Percentiles rank a stretch among this genome's conserved stretches.
Conservation (phyloP, 2,113 vertebrate genomes). For the Orientallactaga bullata region DNA sequence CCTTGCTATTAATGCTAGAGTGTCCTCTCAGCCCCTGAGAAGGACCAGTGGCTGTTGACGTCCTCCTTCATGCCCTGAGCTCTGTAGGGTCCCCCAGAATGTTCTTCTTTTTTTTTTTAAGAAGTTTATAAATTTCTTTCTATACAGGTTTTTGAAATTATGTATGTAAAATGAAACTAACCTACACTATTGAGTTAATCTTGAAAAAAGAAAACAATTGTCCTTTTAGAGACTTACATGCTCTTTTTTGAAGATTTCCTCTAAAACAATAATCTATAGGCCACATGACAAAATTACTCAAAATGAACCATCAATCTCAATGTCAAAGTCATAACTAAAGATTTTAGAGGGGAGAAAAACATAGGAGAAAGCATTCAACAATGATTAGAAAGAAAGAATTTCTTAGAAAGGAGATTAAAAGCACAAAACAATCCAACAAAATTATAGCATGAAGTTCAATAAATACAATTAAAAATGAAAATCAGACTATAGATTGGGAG, state of each 20-base stretch:
- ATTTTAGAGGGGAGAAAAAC: background rate
- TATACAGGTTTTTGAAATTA: background rate
- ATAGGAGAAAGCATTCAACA: background rate
- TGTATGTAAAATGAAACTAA: background rate
- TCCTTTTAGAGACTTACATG: background rate
- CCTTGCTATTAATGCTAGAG: background rate
- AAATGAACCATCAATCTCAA: background rate
- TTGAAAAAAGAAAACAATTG: background rate
- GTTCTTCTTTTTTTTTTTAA: background rate
- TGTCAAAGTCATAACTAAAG: background rate
- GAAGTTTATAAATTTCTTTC: background rate
- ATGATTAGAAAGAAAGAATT: background rate
- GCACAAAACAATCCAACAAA: conserved; percentile 19
- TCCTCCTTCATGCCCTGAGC: background rate
- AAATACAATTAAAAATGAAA: background rate
- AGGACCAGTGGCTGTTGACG: no score
- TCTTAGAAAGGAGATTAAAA: background rate
- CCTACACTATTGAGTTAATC: background rate
- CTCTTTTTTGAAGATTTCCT: conserved; percentile 4
- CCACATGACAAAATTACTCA: conserved; percentile 16
- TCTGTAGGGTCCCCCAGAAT: background rate
- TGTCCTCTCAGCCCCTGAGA: background rate
- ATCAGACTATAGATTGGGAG: background rate
- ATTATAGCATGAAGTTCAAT: background rate
- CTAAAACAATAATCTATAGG: background rate